A percentile compares a stretch with the other conserved stretches of the same genome.
Conservation (phyloP, 2,888 invertebrate species). For the Tolmerus cingulatus region DNA sequence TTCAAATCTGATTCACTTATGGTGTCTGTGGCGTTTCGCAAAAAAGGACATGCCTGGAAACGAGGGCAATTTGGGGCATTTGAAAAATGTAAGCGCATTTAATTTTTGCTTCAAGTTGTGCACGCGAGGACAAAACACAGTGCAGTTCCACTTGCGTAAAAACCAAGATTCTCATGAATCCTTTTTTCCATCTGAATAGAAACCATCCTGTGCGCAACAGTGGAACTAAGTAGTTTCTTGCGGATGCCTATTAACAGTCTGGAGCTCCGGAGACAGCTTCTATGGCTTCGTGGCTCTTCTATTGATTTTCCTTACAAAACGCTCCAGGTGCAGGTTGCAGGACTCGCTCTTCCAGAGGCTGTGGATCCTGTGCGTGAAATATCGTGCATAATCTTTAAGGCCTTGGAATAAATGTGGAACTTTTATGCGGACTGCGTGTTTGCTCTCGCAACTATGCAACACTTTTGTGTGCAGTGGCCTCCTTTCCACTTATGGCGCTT, state of each 20-base stretch:
- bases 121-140: not conserved
- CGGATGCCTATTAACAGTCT: not conserved
- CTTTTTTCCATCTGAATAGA: not conserved
- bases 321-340: not conserved
- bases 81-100: not conserved
- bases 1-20: not conserved
- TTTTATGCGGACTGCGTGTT: constrained; percentile 19
- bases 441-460: not conserved
- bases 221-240: not conserved
- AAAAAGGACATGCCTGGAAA: not conserved
- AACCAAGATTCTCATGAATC: not conserved
- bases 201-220: not conserved
- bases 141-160: not conserved
- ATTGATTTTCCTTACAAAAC: not conserved
- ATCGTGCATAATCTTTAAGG: constrained; percentile 15
- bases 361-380: not conserved
- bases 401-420: not conserved
- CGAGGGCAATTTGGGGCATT: not conserved
- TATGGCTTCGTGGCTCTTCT: not conserved
- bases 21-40: not conserved
- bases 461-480: not conserved
- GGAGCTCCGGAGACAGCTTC: not conserved
- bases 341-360: not conserved
- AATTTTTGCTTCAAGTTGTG: not conserved
- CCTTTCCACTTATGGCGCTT: not conserved